A percentile compares a stretch with the other conserved stretches of the same genome.
These are phyloP conservation scores for Pardalotus punctatus DNA, from an alignment of 2,113 vertebrate genomes.

Conservation along the genomic window DNA sequence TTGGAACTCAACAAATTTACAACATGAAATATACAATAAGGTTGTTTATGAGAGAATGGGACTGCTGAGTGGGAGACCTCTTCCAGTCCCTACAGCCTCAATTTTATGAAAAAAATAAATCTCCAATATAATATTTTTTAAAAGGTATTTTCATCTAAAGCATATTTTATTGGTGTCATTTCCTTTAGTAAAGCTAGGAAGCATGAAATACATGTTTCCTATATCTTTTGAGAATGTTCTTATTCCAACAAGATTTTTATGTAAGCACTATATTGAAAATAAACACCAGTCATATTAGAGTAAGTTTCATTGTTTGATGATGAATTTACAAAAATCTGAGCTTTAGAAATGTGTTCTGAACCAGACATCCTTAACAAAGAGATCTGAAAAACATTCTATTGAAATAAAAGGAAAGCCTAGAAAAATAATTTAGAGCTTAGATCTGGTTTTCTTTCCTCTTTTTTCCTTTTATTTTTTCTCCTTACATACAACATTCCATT, in stretches of 20 bases:
- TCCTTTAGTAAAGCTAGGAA: not conserved
- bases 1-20: not conserved
- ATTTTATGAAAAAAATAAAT: not conserved
- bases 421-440: not conserved
- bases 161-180: not conserved
- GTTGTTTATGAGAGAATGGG: not conserved
- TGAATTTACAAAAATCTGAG: not conserved
- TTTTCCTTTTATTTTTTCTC: not conserved
- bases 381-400: not conserved
- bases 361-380: not conserved
- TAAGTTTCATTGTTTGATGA: not conserved
- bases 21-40: not conserved
- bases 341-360: not conserved
- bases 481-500: not conserved
- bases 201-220: not conserved
- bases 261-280: not conserved
- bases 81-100: not conserved
- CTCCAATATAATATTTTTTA: not conserved
- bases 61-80: not conserved
- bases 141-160: not conserved
- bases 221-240: not conserved
- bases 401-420: not conserved
- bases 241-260: not conserved
- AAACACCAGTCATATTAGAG: not conserved
- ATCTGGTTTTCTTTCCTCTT: not conserved